These are phyloP conservation scores for Nymphalis c-album DNA, from an alignment of 2,888 invertebrate genomes.

Conservation along the genomic window DNA sequence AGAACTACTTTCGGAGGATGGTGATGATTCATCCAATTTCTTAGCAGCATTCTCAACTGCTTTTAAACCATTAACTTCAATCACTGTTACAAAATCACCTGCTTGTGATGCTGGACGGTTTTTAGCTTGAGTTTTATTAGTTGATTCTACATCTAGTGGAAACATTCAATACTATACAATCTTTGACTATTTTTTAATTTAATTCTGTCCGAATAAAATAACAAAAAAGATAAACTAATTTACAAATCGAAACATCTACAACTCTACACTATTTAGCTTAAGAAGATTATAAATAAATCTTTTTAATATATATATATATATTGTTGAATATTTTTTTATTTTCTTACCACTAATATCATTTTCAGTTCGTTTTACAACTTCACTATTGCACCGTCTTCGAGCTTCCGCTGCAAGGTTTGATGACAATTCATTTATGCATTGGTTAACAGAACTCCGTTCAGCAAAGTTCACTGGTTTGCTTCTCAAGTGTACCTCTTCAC, in stretches of 20 bases:
- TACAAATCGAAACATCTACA: no score
- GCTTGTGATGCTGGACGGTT: conserved; percentile 79
- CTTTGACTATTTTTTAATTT: not conserved
- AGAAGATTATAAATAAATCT: no score
- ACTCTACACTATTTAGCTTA: no score
- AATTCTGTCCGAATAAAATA: no score
- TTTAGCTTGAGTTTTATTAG: conserved; percentile 70
- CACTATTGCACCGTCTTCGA: conserved; percentile 75
- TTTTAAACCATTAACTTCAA: conserved; percentile 92
- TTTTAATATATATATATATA: not conserved
- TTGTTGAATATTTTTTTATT: no score
- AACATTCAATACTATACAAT: conserved; percentile 20
- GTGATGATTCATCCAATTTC: conserved; percentile 67
- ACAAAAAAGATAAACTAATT: no score
- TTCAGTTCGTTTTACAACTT: conserved; percentile 72
- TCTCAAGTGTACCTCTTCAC: conserved; percentile 70
- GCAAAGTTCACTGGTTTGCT: conserved; percentile 62
- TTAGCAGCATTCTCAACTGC: conserved; percentile 74
- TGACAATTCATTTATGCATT: conserved; percentile 87
- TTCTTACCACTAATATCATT: conserved; percentile 61
- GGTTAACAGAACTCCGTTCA: conserved; percentile 80
- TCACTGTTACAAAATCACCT: conserved; percentile 91
- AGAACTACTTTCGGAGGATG: conserved; percentile 78
- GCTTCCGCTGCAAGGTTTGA: conserved; percentile 74
- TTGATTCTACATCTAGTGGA: conserved; percentile 66